Evolutionary conservation across 2,797 vertebrate species (phyloP).

Genomic region (Psittacula derbiana): DNA sequence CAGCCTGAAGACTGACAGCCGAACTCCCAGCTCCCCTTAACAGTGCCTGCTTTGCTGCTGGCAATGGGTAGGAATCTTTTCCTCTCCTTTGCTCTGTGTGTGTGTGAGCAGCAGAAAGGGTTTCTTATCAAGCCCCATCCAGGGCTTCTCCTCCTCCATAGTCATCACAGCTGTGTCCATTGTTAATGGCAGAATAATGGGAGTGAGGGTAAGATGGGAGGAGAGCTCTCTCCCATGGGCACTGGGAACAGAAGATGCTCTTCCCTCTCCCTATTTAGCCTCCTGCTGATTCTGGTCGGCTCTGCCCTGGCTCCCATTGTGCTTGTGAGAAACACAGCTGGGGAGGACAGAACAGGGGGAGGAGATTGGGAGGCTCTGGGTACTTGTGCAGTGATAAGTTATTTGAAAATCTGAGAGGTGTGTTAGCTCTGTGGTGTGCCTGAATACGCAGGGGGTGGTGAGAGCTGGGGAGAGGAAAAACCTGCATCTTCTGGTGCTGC

Average conservation of each 20-base stretch:
- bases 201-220: neutral
- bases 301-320: neutral
- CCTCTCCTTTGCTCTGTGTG: neutral
- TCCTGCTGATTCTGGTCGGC: neutral
- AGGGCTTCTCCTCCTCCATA: neutral
- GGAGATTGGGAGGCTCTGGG: neutral
- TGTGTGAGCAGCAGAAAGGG: neutral
- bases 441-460: neutral
- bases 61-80: neutral
- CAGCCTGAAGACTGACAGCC: neutral
- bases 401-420: neutral
- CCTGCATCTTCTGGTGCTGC: fast-evolving
- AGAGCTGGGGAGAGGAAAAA: neutral
- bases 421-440: neutral
- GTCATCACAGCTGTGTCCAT: neutral
- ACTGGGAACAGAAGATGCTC: neutral
- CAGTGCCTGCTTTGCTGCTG: neutral
- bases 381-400: neutral
- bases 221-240: neutral
- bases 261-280: neutral
- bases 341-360: neutral
- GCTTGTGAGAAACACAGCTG: neutral
- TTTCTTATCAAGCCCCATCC: neutral
- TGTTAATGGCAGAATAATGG: neutral
- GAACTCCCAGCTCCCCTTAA: neutral